Conservation (phyloP, 1,140 invertebrate species). For the Atta cephalotes region DNA sequence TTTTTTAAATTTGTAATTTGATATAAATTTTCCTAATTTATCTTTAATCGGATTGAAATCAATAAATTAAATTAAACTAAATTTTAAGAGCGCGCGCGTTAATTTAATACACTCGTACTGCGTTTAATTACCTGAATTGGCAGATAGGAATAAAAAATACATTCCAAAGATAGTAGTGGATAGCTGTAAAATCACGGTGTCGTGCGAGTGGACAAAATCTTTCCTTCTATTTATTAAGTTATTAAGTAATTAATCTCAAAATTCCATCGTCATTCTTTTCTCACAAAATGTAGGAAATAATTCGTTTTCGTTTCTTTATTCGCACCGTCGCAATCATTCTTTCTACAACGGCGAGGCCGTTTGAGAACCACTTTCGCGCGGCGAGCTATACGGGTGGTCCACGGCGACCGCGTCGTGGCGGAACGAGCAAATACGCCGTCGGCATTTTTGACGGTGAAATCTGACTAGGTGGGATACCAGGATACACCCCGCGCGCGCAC, state of each 20-base stretch:
- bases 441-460: slow-evolving; percentile 86
- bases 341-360: slow-evolving; percentile 22
- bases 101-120: background rate
- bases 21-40: background rate
- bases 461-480: slow-evolving; percentile 82
- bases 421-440: slow-evolving; percentile 86
- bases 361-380: slow-evolving; percentile 81
- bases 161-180: background rate
- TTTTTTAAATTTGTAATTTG: background rate
- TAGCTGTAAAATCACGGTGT: background rate
- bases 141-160: background rate
- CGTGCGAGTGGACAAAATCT: background rate
- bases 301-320: background rate
- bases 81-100: background rate
- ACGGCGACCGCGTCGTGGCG: slow-evolving; percentile 82
- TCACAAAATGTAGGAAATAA: background rate
- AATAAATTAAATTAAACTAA: background rate
- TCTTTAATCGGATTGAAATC: background rate
- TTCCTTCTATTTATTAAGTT: background rate
- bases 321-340: background rate
- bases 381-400: slow-evolving; percentile 84
- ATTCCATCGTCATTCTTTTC: background rate
- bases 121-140: background rate
- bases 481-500: slow-evolving; percentile 69
- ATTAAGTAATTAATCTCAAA: background rate